Conservation (phyloP, 1,140 invertebrate species). For the Musca domestica region DNA sequence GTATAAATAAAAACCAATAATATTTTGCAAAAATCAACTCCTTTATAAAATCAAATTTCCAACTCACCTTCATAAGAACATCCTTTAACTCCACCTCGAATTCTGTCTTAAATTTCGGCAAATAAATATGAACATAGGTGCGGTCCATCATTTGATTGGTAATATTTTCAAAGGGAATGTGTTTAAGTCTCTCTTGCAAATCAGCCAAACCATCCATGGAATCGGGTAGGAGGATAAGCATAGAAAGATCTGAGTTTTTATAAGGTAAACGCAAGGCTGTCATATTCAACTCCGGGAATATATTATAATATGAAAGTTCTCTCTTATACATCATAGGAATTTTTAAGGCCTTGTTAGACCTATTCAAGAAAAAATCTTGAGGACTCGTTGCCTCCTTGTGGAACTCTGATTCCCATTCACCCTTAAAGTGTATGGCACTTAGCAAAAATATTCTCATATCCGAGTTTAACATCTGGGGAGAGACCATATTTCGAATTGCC, state of each 20-base stretch:
- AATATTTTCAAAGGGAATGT: slow-evolving; percentile 40
- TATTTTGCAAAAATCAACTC: no score
- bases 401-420: slow-evolving; percentile 17
- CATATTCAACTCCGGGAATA: slow-evolving; percentile 17
- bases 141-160: slow-evolving; percentile 40
- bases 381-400: not conserved
- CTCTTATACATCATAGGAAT: slow-evolving; percentile 19
- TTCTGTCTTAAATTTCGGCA: slow-evolving; percentile 66
- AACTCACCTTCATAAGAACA: slow-evolving; percentile 58
- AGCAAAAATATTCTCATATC: slow-evolving; percentile 11
- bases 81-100: slow-evolving; percentile 56
- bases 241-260: slow-evolving; percentile 20
- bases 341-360: not conserved
- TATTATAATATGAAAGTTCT: slow-evolving; percentile 12
- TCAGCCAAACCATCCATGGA: slow-evolving; percentile 38
- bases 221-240: slow-evolving; percentile 24
- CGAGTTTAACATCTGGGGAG: not conserved
- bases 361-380: not conserved
- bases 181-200: slow-evolving; percentile 54
- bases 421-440: slow-evolving; percentile 28
- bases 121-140: slow-evolving; percentile 52
- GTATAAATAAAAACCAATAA: not conserved
- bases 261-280: slow-evolving; percentile 22
- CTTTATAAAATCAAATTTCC: no score
- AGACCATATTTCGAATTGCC: slow-evolving; percentile 17